Percentiles rank a stretch among this genome's conserved stretches.
Evolutionary conservation across 2,113 vertebrate species (phyloP).

Genomic region (Salvator merianae): DNA sequence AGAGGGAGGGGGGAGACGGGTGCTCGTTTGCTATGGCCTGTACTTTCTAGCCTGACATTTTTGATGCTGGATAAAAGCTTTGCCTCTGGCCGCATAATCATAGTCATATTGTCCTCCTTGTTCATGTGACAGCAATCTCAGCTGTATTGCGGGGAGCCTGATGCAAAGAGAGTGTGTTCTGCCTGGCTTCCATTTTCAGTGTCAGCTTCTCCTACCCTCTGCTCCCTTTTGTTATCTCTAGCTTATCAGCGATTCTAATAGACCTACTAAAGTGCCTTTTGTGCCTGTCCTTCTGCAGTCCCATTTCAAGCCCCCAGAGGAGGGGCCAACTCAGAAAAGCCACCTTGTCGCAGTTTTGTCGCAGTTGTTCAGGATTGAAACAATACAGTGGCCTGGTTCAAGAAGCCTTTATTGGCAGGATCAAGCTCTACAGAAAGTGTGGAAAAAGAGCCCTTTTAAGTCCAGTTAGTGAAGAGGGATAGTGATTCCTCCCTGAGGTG

Average conservation of each 20-base stretch:
- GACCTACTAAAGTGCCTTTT: neutral
- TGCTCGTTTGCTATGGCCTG: neutral
- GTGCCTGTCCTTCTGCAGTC: too few relatives aligned
- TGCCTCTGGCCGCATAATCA: neutral
- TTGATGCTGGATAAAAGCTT: neutral
- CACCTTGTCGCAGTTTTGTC: neutral
- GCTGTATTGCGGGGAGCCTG: neutral
- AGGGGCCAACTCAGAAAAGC: neutral
- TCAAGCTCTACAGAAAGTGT: neutral
- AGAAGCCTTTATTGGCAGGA: slow-evolving; percentile 24
- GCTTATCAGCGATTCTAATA: neutral
- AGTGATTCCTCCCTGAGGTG: slow-evolving; percentile 14
- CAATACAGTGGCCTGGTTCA: neutral
- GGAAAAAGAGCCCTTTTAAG: neutral
- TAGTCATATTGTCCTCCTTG: neutral
- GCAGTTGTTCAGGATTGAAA: neutral
- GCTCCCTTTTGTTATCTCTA: neutral
- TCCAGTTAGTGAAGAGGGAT: neutral
- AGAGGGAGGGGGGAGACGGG: neutral
- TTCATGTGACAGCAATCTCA: neutral
- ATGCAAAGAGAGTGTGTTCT: neutral
- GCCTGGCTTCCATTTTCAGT: neutral
- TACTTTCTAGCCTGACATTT: neutral
- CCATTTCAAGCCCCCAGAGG: neutral
- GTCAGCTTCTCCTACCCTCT: neutral